Base-by-base conservation (phyloP, 1,140 invertebrate genomes). In the Capitella teleta region DNA sequence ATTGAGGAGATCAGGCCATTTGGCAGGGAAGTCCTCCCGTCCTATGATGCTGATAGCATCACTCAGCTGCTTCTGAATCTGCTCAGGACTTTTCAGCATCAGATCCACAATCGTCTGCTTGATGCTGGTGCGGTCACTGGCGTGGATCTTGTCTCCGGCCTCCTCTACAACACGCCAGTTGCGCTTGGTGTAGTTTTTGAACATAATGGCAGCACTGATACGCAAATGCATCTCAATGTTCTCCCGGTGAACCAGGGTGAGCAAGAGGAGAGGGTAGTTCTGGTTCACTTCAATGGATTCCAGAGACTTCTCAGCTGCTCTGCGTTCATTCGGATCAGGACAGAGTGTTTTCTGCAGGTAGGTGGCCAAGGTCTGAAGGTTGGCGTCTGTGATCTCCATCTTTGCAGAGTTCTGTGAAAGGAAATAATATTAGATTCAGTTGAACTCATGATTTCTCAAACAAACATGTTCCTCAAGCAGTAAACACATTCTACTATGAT, bases 41-140 rank as follows among this genome's bases (percentile, higher is more conserved):
- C 93, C 93, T 58, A 98, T 95, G 18, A 93, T 89, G 57, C 88
- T 87, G 44, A 97, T 86, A 5, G 91, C 89, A 77, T 97, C 91
- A 61, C 89, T 95, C 8, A 98, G 76, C 72, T 97, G 93, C 61
- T 89, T 84, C 68, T 97, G 93, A 49, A 96, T 83, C 3, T 82
- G 76, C 67, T 87, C 83, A 12, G 89, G 86, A 26, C 87, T 88
- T 56, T 83, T 84, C 14, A 97, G 74, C 93, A 98, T 97, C 10
- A 96, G 68, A 53, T 84, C 82, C 5, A 96, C 85, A 61, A 98
- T 95, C 0, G 86, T 72, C 21, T 80, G 77, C 72, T 95, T 94
- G 37, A 96, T 82, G 1, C 81, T 77, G 26, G 74, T 72, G 47
- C 92, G 74, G 70, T 96, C 91, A 52, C 80, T 75, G 38, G 68